Percentiles rank a stretch among this genome's conserved stretches.
phyloP scores from a whole-genome alignment of 2,797 vertebrate species.

The Sebastes dallii region DNA sequence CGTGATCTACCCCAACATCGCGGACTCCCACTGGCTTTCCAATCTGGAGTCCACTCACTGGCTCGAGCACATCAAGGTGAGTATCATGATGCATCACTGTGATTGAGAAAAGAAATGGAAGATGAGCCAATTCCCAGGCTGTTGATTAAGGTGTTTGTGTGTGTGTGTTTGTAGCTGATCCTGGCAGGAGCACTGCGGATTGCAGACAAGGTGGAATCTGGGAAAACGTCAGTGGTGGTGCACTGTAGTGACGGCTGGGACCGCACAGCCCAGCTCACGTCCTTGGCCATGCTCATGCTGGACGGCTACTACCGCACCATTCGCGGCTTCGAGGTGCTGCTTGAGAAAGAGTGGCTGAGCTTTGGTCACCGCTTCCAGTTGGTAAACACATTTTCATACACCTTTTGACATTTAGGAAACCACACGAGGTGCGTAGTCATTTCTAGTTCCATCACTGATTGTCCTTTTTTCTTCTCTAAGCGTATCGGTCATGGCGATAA shows the following conservation, averaged over 20 bases:
- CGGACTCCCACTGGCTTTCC: conserved; percentile 96
- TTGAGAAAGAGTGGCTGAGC: conserved; percentile 98
- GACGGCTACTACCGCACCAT: conserved; percentile 93
- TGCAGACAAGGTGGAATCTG: conserved; percentile 95
- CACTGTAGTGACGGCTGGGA: conserved; percentile 99
- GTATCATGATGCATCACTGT: not conserved
- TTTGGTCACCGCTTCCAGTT: conserved; percentile 96
- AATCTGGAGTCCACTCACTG: conserved; percentile 97
- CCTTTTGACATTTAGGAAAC: not conserved
- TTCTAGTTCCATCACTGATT: not conserved
- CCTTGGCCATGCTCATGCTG: conserved; percentile 94
- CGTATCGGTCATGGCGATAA: conserved; percentile 96
- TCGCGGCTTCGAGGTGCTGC: conserved; percentile 91
- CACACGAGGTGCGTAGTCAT: fast-evolving
- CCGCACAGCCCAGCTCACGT: conserved; percentile 93
- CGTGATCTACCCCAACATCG: conserved; percentile 94
- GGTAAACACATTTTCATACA: conserved; percentile 74
- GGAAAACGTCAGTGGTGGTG: conserved; percentile 95
- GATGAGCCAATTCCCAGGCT: not conserved
- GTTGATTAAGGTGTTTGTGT: not conserved
- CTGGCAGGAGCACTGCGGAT: conserved; percentile 94
- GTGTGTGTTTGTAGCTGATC: conserved; percentile 83
- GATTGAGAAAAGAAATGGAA: not conserved
- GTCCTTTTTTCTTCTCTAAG: conserved; percentile 71
- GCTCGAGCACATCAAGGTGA: conserved; percentile 98